These are phyloP conservation scores for Eubasilissa regina DNA, from an alignment of 1,140 invertebrate genomes.

Conservation along the genomic window DNA sequence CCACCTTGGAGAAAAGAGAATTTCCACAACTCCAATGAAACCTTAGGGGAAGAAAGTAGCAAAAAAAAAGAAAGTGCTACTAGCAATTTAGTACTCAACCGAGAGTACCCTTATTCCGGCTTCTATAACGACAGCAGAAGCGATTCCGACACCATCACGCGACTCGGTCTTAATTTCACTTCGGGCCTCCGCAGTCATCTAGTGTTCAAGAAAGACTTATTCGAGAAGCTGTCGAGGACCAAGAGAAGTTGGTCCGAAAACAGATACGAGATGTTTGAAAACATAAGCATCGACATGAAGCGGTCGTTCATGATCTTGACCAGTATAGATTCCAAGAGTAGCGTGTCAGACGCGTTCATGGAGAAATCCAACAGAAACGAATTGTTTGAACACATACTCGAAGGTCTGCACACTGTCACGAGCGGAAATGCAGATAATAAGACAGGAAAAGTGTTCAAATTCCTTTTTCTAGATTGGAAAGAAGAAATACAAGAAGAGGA, in stretches of 20 bases:
- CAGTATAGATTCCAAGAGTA: constrained; percentile 54
- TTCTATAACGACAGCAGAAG: neutral
- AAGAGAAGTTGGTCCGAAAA: constrained; percentile 50
- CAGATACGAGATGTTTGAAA: constrained; percentile 58
- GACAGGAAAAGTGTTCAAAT: constrained; percentile 54
- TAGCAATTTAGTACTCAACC: neutral
- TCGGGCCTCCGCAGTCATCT: neutral
- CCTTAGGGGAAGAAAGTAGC: neutral
- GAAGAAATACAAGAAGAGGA: constrained; percentile 29
- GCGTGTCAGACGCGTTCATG: constrained; percentile 45
- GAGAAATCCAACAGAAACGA: constrained; percentile 53
- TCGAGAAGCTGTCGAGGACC: constrained; percentile 11
- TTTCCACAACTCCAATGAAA: neutral
- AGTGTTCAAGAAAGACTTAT: neutral
- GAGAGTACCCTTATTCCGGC: neutral
- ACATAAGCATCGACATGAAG: constrained; percentile 58
- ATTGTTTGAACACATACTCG: constrained; percentile 56
- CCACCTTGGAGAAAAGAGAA: neutral
- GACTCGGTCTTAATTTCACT: neutral
- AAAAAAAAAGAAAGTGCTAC: constrained; percentile 8
- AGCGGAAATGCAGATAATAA: constrained; percentile 39
- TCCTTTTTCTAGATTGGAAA: constrained; percentile 58
- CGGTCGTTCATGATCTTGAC: constrained; percentile 57
- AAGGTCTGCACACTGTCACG: constrained; percentile 51
- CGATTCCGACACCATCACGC: neutral